Evolutionary conservation across 2,888 invertebrate species (phyloP).

Genomic region (Willowsia nigromaculata): DNA sequence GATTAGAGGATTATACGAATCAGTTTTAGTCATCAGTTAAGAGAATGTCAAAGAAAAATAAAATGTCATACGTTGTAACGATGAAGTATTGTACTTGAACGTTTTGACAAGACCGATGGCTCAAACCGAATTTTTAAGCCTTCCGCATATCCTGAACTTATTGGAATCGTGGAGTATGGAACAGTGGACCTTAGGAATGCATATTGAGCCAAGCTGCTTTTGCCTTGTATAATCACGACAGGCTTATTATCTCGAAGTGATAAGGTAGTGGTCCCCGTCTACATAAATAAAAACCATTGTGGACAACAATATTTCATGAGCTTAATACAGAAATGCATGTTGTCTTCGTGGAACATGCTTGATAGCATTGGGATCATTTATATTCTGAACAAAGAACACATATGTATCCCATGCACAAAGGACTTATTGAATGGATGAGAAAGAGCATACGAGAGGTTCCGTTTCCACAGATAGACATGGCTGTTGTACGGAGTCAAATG

Average conservation of each 20-base stretch:
- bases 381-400: background rate
- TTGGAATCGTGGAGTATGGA: conserved; percentile 43
- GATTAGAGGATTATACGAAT: too few species aligned
- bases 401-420: background rate
- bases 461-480: conserved; percentile 64
- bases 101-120: background rate
- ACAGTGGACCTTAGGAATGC: background rate
- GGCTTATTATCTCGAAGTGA: conserved; percentile 59
- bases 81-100: background rate
- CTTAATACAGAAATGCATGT: background rate
- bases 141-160: conserved; percentile 53
- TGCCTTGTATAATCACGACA: conserved; percentile 45
- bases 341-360: background rate
- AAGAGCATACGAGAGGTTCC: conserved; percentile 40
- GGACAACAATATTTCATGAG: background rate
- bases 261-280: conserved; percentile 55
- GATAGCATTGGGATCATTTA: background rate
- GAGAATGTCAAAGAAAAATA: background rate
- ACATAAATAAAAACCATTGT: background rate
- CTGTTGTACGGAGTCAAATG: conserved; percentile 48
- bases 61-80: conserved; percentile 42
- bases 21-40: too few species aligned
- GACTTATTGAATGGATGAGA: background rate
- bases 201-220: background rate
- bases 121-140: conserved; percentile 54